Evolutionary conservation across 1,140 invertebrate genomes (phyloP).

Genomic region (Calycopis cecrops): DNA sequence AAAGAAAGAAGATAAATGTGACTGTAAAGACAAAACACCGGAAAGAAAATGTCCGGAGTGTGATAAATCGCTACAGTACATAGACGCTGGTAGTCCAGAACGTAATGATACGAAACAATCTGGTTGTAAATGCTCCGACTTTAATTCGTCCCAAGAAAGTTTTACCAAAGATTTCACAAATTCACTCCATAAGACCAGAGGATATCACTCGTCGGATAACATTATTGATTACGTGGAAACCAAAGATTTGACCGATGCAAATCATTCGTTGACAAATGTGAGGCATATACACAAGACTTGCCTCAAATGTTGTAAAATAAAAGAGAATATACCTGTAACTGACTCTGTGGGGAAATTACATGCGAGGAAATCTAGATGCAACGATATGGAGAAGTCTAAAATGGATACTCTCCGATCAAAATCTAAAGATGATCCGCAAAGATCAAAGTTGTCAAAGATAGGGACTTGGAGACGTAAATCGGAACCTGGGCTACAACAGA

Average conservation of each 20-base stretch:
- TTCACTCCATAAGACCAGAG: conserved; percentile 55
- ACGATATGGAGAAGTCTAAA: conserved; percentile 46
- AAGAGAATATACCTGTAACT: conserved; percentile 67
- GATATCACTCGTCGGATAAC: conserved; percentile 65
- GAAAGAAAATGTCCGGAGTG: conserved; percentile 59
- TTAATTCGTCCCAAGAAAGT: conserved; percentile 66
- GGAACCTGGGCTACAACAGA: conserved; percentile 78
- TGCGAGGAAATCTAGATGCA: conserved; percentile 54
- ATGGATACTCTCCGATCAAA: conserved; percentile 55
- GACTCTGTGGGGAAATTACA: conserved; percentile 47
- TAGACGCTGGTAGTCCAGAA: conserved; percentile 57
- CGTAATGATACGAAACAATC: conserved; percentile 49
- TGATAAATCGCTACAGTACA: conserved; percentile 55
- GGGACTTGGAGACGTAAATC: conserved; percentile 83
- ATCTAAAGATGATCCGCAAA: conserved; percentile 70
- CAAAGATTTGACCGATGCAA: conserved; percentile 53
- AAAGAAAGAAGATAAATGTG: conserved; percentile 50
- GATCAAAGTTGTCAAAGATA: conserved; percentile 73
- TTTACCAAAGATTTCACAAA: conserved; percentile 53
- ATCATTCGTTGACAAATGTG: conserved; percentile 45
- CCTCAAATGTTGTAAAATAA: conserved; percentile 69
- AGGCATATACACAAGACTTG: conserved; percentile 67
- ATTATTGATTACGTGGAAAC: conserved; percentile 56
- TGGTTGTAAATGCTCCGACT: conserved; percentile 59
- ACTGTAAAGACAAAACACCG: conserved; percentile 39